Conservation (phyloP, 2,113 vertebrate species). For the Camelus dromedarius region DNA sequence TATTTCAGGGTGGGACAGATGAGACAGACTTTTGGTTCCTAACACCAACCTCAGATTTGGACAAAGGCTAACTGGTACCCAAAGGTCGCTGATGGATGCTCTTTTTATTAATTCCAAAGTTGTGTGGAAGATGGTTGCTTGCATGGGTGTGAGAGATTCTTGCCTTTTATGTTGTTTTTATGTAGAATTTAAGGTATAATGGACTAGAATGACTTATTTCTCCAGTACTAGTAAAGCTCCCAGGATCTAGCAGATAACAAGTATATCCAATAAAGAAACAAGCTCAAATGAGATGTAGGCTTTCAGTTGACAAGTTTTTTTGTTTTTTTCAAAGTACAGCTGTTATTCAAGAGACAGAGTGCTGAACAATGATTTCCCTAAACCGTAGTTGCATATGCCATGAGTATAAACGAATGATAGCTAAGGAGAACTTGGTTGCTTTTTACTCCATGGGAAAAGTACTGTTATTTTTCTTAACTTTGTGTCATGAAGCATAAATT, state of each 20-base stretch:
- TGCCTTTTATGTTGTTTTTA: not conserved
- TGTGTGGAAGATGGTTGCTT: not conserved
- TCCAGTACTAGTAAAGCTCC: not conserved
- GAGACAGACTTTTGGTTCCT: not conserved
- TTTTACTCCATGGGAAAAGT: not conserved
- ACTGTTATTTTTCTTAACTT: slow-evolving; percentile 36
- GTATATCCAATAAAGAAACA: not conserved
- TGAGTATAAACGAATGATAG: not conserved
- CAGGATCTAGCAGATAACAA: not conserved
- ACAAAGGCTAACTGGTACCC: not conserved
- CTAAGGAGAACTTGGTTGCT: not conserved
- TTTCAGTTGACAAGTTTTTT: slow-evolving; percentile 13
- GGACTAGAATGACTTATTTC: not conserved
- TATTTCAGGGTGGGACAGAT: not conserved
- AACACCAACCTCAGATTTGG: not conserved
- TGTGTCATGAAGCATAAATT: not conserved
- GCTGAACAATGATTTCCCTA: not conserved
- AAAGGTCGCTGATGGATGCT: not conserved
- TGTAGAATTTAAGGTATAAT: not conserved
- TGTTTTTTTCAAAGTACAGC: not conserved
- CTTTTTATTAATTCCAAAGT: not conserved
- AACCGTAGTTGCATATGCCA: not conserved
- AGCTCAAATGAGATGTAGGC: not conserved
- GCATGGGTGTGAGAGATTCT: not conserved
- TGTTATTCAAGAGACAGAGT: not conserved